phyloP scores from a whole-genome alignment of 1,140 invertebrate genomes.

The Drosophila chauvacae region DNA sequence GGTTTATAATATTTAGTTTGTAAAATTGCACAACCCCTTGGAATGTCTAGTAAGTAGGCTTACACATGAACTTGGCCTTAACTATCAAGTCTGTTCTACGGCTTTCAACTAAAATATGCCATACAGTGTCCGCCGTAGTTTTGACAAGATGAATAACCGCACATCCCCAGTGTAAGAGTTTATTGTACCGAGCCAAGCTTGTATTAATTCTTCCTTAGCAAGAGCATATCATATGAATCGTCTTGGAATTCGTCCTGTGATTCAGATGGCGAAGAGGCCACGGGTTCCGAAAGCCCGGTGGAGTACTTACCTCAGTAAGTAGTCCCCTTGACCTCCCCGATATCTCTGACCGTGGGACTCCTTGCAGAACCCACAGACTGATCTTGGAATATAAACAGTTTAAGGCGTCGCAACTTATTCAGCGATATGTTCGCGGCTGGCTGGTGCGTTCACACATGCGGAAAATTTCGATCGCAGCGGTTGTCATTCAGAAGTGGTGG shows the following conservation, averaged over 20 bases:
- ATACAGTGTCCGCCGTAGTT: neutral
- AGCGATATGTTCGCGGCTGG: constrained; percentile 50
- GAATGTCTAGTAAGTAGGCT: neutral
- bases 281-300: no score
- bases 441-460: neutral
- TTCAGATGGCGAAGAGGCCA: neutral
- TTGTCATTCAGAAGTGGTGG: constrained; percentile 57
- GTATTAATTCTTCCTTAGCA: neutral
- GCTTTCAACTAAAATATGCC: neutral
- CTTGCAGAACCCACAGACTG: constrained; percentile 2
- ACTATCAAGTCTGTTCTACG: neutral
- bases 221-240: neutral
- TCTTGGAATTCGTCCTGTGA: no score
- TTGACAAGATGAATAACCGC: neutral
- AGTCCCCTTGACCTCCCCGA: neutral
- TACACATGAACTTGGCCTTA: neutral
- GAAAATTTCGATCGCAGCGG: neutral
- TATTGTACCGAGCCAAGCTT: neutral
- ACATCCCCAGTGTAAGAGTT: neutral
- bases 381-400: constrained; percentile 66
- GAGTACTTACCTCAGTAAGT: constrained; percentile 1
- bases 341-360: neutral
- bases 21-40: no score
- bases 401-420: constrained; percentile 60
- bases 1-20: no score